These are phyloP conservation scores for Caenorhabditis doughertyi DNA, from an alignment of 2,888 invertebrate species.

Conservation along the genomic window DNA sequence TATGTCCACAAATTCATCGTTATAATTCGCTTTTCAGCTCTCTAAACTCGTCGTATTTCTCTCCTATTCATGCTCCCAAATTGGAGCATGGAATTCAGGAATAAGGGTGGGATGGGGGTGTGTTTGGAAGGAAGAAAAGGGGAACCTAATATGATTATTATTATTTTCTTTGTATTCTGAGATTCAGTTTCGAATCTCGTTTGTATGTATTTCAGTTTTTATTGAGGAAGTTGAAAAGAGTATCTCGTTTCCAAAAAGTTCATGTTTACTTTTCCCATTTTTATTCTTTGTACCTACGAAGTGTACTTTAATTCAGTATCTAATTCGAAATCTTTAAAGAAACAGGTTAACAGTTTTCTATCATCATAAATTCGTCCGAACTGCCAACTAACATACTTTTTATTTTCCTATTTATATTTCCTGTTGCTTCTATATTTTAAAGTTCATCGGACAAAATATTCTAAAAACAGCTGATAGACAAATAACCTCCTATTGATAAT, in stretches of 20 bases:
- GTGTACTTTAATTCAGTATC: no score
- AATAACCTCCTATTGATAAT: background rate
- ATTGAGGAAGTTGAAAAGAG: background rate
- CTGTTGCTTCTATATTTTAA: background rate
- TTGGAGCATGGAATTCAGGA: conserved; percentile 36
- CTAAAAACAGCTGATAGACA: conserved; percentile 25
- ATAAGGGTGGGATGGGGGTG: background rate
- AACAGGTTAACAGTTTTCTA: no score
- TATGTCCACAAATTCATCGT: conserved; percentile 34
- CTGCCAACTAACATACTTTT: background rate
- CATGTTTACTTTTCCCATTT: background rate
- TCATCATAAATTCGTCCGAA: no score
- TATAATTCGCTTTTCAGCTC: conserved; percentile 37
- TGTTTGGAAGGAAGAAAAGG: background rate
- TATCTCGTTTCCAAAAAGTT: background rate
- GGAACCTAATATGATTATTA: conserved; percentile 42
- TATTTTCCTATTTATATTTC: background rate
- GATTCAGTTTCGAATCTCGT: background rate
- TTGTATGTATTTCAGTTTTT: conserved; percentile 2
- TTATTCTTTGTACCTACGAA: background rate
- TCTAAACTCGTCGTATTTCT: conserved; percentile 27
- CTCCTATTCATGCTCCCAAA: conserved; percentile 28
- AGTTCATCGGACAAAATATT: background rate
- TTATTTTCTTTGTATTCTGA: background rate
- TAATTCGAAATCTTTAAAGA: no score